Conservation (phyloP, 2,113 vertebrate genomes). For the Oryctolagus cuniculus region DNA sequence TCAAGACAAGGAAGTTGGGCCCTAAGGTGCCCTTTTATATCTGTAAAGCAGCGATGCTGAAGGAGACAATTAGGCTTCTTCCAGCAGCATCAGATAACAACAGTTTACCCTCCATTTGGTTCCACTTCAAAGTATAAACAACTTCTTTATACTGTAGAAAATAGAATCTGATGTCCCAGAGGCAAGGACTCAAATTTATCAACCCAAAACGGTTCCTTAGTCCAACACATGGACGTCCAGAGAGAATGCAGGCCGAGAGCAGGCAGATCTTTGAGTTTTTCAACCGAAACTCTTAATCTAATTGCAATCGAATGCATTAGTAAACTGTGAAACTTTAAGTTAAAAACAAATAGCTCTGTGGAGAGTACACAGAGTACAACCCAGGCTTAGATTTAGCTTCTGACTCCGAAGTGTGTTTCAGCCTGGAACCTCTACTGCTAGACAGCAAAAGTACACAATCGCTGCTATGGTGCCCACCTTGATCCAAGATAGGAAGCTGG, state of each 20-base stretch:
- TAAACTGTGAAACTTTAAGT: constrained; percentile 15
- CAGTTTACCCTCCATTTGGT: neutral
- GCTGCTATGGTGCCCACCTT: neutral
- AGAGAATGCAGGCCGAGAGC: neutral
- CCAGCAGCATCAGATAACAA: neutral
- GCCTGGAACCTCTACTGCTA: neutral
- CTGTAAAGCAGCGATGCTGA: neutral
- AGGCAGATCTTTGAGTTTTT: neutral
- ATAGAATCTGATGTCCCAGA: neutral
- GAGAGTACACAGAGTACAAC: neutral
- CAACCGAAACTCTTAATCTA: neutral
- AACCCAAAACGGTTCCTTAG: neutral
- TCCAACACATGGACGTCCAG: neutral
- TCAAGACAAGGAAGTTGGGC: neutral
- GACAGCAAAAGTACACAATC: neutral
- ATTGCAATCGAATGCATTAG: neutral
- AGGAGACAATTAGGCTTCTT: neutral
- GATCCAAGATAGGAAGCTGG: neutral
- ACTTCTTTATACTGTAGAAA: neutral
- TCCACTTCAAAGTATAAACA: neutral
- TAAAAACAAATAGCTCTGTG: neutral
- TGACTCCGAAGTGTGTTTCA: neutral
- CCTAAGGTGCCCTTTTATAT: neutral
- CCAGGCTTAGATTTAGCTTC: neutral
- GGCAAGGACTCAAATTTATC: neutral